phyloP scores from a whole-genome alignment of 2,797 vertebrate genomes.

The Morelia viridis region DNA sequence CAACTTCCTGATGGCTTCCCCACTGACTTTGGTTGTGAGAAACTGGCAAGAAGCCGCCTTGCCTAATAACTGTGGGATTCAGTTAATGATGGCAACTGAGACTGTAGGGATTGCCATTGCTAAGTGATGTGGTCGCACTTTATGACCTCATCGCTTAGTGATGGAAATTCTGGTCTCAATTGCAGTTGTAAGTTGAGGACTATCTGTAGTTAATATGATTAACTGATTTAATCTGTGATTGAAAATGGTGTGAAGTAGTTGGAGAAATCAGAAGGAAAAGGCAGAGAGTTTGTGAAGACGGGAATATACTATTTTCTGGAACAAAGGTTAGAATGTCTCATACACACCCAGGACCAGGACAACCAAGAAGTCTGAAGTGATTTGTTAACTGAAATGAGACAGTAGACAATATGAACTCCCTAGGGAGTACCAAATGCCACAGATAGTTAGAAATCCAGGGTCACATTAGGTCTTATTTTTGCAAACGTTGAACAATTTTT shows the following conservation, averaged over 20 bases:
- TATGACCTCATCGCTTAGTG: neutral
- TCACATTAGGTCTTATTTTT: conserved; percentile 4
- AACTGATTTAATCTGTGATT: conserved; percentile 10
- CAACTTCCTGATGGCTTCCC: neutral
- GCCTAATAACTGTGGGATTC: neutral
- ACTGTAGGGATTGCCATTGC: neutral
- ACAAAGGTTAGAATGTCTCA: neutral
- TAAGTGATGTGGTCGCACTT: neutral
- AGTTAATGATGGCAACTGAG: neutral
- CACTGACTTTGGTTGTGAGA: neutral
- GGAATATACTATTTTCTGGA: neutral
- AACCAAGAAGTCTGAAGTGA: neutral
- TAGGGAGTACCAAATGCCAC: neutral
- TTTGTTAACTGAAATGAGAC: conserved; percentile 2
- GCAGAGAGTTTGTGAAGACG: neutral
- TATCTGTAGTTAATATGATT: neutral
- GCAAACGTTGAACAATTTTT: conserved; percentile 37
- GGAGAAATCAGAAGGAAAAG: neutral
- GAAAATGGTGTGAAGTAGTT: neutral
- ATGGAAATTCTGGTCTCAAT: neutral
- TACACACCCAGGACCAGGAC: neutral
- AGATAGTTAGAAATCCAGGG: conserved; percentile 12
- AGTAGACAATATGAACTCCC: neutral
- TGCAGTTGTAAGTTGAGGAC: neutral
- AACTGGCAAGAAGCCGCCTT: neutral